These are phyloP conservation scores for Daboia siamensis DNA, from an alignment of 2,113 vertebrate genomes.

Conservation along the genomic window DNA sequence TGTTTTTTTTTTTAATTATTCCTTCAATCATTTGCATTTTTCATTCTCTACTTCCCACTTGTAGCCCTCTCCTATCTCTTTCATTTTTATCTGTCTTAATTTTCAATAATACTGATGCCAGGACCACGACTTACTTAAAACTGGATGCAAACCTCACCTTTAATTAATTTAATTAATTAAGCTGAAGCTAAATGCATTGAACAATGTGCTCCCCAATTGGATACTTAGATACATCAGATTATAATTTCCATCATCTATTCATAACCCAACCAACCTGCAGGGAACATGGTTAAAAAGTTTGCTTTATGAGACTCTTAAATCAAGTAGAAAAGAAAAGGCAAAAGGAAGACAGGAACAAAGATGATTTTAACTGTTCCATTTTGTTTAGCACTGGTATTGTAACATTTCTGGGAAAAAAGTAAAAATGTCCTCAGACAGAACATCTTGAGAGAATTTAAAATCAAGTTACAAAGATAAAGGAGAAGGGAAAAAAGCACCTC, in stretches of 20 bases:
- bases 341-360: not conserved
- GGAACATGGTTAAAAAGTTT: not conserved
- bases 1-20: not conserved
- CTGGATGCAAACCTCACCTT: not conserved
- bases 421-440: slow-evolving; percentile 45
- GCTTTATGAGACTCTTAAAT: not conserved
- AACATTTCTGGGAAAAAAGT: slow-evolving; percentile 30
- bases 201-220: not conserved
- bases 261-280: not conserved
- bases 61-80: not conserved
- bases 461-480: slow-evolving; percentile 19
- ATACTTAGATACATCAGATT: not conserved
- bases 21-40: not conserved
- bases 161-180: not conserved
- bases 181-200: not conserved
- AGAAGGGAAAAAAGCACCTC: slow-evolving; percentile 13
- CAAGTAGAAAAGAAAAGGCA: not conserved
- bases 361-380: not conserved
- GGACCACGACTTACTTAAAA: not conserved
- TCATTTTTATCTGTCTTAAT: not conserved
- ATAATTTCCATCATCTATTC: not conserved
- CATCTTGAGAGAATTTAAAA: slow-evolving; percentile 35
- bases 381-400: not conserved
- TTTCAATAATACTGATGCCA: not conserved
- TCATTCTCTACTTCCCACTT: not conserved